Conservation (phyloP, 2,113 vertebrate genomes). For the Saguinus imperator region DNA sequence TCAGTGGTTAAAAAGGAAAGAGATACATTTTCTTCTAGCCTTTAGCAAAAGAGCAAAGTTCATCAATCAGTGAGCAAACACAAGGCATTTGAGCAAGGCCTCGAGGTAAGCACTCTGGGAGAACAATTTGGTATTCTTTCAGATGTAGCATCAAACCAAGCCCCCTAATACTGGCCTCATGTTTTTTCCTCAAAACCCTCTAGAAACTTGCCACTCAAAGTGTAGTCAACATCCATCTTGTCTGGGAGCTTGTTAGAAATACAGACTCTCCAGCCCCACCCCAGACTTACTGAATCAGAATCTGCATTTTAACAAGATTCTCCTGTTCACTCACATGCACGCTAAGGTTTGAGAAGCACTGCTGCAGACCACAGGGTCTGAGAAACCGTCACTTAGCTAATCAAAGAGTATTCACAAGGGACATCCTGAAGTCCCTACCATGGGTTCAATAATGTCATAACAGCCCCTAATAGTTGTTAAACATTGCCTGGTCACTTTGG, state of each 20-base stretch:
- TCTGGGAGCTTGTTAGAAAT: not conserved
- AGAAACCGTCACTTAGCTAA: conserved; percentile 27
- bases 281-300: not conserved
- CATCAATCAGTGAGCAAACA: not conserved
- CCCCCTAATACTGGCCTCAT: not conserved
- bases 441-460: not conserved
- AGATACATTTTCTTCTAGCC: not conserved
- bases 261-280: not conserved
- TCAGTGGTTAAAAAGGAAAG: not conserved
- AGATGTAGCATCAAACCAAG: not conserved
- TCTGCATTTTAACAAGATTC: conserved; percentile 18
- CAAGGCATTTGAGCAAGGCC: not conserved
- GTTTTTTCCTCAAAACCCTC: not conserved
- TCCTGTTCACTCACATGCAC: not conserved
- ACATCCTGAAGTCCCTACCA: not conserved
- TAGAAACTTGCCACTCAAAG: not conserved
- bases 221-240: not conserved
- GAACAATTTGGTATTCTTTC: not conserved
- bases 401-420: not conserved
- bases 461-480: not conserved
- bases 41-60: conserved; percentile 38
- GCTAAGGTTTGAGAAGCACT: not conserved
- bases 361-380: not conserved
- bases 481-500: conserved; percentile 12
- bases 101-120: not conserved